Evolutionary conservation across 2,888 invertebrate genomes (phyloP).

Genomic region (Matsumyia berberina): DNA sequence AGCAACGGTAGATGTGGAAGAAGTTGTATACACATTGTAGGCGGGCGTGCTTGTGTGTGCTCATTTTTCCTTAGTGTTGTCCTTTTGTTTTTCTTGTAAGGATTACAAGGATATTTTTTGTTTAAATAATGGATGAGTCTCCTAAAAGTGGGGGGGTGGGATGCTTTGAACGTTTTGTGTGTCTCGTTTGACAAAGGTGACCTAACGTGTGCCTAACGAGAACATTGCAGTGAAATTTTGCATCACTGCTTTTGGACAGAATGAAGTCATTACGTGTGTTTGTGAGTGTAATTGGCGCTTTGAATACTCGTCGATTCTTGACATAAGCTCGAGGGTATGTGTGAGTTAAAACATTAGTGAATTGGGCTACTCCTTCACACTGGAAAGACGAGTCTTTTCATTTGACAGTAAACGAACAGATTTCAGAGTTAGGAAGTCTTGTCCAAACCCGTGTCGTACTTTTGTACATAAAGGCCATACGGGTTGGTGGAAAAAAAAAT

Average conservation of each 20-base stretch:
- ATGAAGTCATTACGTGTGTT: neutral
- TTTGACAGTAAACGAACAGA: too few species aligned
- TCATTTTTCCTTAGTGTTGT: slow-evolving; percentile 60
- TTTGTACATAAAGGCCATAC: too few species aligned
- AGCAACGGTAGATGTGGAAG: slow-evolving; percentile 12
- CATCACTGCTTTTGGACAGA: neutral
- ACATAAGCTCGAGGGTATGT: too few species aligned
- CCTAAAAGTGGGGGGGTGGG: neutral
- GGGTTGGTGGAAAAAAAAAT: too few species aligned
- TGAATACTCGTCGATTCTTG: neutral
- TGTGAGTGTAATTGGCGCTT: neutral
- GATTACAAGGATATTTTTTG: slow-evolving; percentile 72
- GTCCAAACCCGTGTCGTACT: too few species aligned
- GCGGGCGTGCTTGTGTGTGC: slow-evolving; percentile 55
- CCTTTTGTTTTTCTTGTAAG: slow-evolving; percentile 49
- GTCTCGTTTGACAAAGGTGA: slow-evolving; percentile 2
- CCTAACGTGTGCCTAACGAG: slow-evolving; percentile 17
- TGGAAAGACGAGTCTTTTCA: too few species aligned
- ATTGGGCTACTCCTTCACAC: too few species aligned
- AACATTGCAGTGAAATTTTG: slow-evolving; percentile 18
- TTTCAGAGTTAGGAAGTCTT: too few species aligned
- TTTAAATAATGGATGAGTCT: slow-evolving; percentile 62
- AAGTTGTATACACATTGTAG: slow-evolving; percentile 23
- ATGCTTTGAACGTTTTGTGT: slow-evolving; percentile 9
- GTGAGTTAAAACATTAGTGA: too few species aligned